These are phyloP conservation scores for Lucifuga dentata DNA, from an alignment of 2,113 vertebrate genomes.

Conservation along the genomic window DNA sequence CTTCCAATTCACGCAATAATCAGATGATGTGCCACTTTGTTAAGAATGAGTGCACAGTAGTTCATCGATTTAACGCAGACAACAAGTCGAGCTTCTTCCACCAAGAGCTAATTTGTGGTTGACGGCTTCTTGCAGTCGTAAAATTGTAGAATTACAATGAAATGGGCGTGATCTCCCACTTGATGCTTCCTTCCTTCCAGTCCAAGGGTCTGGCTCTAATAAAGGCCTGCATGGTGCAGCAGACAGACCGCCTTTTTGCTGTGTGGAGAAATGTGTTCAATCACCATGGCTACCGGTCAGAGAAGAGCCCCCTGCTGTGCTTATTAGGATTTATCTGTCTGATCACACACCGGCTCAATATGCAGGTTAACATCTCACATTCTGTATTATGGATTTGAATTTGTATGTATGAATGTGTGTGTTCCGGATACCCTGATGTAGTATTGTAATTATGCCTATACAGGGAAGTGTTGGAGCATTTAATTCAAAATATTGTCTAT, in stretches of 20 bases:
- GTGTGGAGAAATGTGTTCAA: conserved; percentile 73
- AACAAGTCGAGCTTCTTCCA: conserved; percentile 21
- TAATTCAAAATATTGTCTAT: conserved; percentile 28
- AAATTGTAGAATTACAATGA: conserved; percentile 65
- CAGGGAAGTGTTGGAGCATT: conserved; percentile 13
- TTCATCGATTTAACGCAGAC: conserved; percentile 50
- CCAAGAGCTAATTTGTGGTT: conserved; percentile 41
- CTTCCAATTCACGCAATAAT: conserved; percentile 62
- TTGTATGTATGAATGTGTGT: conserved; percentile 13
- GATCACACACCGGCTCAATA: conserved; percentile 52
- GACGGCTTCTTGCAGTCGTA: conserved; percentile 51
- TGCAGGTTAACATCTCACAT: conserved; percentile 62
- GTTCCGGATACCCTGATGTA: conserved; percentile 36
- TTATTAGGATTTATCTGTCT: conserved; percentile 71
- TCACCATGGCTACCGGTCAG: conserved; percentile 76
- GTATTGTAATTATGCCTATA: conserved; percentile 34
- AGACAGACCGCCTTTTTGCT: conserved; percentile 59
- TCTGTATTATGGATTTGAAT: conserved; percentile 42
- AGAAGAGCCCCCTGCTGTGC: conserved; percentile 70
- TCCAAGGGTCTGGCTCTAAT: conserved; percentile 51
- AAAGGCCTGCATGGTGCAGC: conserved; percentile 52
- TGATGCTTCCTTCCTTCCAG: conserved; percentile 57
- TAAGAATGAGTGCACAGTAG: conserved; percentile 26
- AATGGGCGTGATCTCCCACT: conserved; percentile 53
- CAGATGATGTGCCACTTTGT: conserved; percentile 68